phyloP scores from a whole-genome alignment of 1,140 invertebrate species.

The Harpegnathos saltator region DNA sequence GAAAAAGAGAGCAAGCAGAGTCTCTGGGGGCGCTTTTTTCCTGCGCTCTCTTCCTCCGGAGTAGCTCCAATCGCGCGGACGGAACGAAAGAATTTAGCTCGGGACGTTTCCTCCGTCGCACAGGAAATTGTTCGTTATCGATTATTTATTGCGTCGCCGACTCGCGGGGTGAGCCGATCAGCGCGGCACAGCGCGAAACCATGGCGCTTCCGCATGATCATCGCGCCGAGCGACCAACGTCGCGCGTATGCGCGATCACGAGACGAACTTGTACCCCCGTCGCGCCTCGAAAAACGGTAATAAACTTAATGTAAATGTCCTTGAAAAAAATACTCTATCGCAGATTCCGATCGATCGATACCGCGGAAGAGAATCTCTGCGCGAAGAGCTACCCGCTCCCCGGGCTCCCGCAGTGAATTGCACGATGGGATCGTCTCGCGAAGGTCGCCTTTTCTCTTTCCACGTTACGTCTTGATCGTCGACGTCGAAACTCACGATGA shows the following conservation, averaged over 20 bases:
- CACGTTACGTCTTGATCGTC: slow-evolving; percentile 7
- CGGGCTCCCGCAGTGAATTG: slow-evolving; percentile 6
- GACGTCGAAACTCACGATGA: slow-evolving; percentile 17
- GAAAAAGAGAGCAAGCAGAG: too few species aligned
- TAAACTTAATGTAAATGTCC: neutral
- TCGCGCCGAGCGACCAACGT: neutral
- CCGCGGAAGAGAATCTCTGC: slow-evolving; percentile 1
- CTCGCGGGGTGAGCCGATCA: too few species aligned
- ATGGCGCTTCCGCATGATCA: neutral
- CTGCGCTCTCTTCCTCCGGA: neutral
- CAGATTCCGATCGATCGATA: neutral
- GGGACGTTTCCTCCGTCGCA: slow-evolving; percentile 15
- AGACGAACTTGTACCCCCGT: too few species aligned
- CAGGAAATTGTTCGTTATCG: slow-evolving; percentile 26
- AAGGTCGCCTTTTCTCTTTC: slow-evolving; percentile 30
- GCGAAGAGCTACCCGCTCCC: neutral
- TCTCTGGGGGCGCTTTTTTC: too few species aligned
- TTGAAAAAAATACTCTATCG: neutral
- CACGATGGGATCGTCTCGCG: slow-evolving; percentile 1
- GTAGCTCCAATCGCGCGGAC: neutral
- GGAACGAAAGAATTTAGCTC: slow-evolving; percentile 30
- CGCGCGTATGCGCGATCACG: too few species aligned
- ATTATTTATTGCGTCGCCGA: slow-evolving; percentile 29
- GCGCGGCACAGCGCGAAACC: too few species aligned
- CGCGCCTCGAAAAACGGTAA: neutral